Conservation (phyloP, 1,140 invertebrate species). For the Schlechtendalia chinensis region DNA sequence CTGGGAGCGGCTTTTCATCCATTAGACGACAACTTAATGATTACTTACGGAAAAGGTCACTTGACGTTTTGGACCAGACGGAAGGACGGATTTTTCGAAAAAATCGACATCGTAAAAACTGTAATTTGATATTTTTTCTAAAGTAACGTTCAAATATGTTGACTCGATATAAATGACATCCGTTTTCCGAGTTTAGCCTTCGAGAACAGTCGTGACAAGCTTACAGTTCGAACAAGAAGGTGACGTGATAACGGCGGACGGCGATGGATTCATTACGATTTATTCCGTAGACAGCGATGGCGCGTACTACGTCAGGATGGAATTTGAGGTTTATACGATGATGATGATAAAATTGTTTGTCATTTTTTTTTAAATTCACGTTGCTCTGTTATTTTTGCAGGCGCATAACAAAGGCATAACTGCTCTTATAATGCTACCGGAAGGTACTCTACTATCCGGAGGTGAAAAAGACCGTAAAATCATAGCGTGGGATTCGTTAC, state of each 20-base stretch:
- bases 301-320: constrained; percentile 81
- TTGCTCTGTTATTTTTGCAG: constrained; percentile 56
- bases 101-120: constrained; percentile 81
- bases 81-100: constrained; percentile 84
- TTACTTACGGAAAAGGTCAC: constrained; percentile 90
- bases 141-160: no score
- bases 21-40: constrained; percentile 85
- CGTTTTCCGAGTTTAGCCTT: constrained; percentile 65
- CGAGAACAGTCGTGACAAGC: constrained; percentile 75
- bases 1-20: constrained; percentile 90
- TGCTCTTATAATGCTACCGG: constrained; percentile 80
- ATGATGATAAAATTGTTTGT: neutral
- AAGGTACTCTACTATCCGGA: constrained; percentile 84
- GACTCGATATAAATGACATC: neutral
- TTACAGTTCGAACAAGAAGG: constrained; percentile 91
- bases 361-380: neutral
- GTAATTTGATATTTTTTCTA: constrained; percentile 57
- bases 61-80: constrained; percentile 88
- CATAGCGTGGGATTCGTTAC: constrained; percentile 85
- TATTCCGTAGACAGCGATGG: constrained; percentile 87
- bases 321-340: constrained; percentile 67
- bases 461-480: constrained; percentile 87
- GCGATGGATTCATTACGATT: constrained; percentile 89
- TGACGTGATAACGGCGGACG: constrained; percentile 90
- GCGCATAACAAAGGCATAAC: constrained; percentile 84